phyloP scores from a whole-genome alignment of 2,113 vertebrate species.

The Rhynchopsitta pachyrhyncha region DNA sequence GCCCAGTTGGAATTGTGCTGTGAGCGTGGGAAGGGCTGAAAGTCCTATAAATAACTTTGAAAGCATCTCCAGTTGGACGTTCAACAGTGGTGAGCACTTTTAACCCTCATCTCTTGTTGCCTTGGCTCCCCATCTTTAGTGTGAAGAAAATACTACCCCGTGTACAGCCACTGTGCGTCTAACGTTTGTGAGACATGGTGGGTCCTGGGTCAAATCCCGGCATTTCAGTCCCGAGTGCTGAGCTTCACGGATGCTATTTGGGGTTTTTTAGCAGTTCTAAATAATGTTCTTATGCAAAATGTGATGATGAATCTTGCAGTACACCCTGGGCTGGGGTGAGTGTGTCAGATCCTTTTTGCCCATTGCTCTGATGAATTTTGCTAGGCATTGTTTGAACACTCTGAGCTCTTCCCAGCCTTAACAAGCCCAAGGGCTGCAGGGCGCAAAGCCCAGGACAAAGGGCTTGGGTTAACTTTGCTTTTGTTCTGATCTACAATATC shows the following conservation, averaged over 20 bases:
- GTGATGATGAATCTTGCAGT: not conserved
- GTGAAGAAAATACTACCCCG: not conserved
- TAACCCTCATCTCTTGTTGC: not conserved
- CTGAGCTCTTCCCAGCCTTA: not conserved
- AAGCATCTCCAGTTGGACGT: not conserved
- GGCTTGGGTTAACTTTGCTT: not conserved
- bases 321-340: rapidly evolving
- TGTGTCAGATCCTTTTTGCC: rapidly evolving
- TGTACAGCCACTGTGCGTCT: not conserved
- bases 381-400: not conserved
- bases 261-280: not conserved
- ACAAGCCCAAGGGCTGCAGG: not conserved
- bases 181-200: not conserved
- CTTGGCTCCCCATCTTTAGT: not conserved
- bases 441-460: not conserved
- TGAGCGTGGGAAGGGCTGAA: not conserved
- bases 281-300: not conserved
- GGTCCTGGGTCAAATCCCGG: not conserved
- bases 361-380: not conserved
- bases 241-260: not conserved
- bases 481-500: not conserved
- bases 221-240: not conserved
- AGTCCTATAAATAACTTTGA: not conserved
- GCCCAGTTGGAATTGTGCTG: not conserved
- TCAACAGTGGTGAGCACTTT: not conserved